Evolutionary conservation across 2,888 invertebrate species (phyloP), one percentile per base, ranked within the genome.

Genomic region (Caenorhabditis sp.): DNA sequence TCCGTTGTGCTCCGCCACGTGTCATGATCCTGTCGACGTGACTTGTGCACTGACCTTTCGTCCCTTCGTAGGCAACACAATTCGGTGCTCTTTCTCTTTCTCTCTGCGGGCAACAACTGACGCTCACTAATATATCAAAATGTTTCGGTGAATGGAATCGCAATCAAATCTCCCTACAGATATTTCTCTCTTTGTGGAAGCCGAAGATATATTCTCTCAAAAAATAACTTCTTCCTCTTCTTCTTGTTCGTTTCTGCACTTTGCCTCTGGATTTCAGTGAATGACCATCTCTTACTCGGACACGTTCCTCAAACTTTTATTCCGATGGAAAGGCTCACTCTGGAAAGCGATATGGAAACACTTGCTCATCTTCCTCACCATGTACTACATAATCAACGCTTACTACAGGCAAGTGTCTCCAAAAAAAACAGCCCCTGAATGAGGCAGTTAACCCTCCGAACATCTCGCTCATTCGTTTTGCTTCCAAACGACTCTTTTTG

Each of bases 321-420:
- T 84, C 26, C 75, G 85, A 79, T 85, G 85, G 85, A 84, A 84
- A 71, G 85, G 85, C 13, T 84, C 83, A 26, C 62, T 85, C 20
- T 85, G 85, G 85, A 84, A 84, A 58, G 84, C 85, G 22, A 85
- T 85, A 59, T 85, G 85, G 85, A 82, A 78, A 50, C 83, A 85
- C 58, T 68, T 85, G 8, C 78, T 84, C 9, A 73, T 85, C 37
- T 85, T 81, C 53, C 77, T 85, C 7, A 41, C 70, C 2, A 75
- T 83, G 65, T 85, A 85, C 56, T 85, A 85, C 61, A 50, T 61
- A 39, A 82, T 85, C 30, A 84, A 84, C 72, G 65, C 78, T 24
- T 71, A 81, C 20, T 84, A 85, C 70, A 78, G 85, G 83, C 83
- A 15, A 39, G 52, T 27, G 26, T 17, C 41, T 26, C 35, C 17